phyloP scores from a whole-genome alignment of 2,797 vertebrate species.

The Manis pentadactyla region DNA sequence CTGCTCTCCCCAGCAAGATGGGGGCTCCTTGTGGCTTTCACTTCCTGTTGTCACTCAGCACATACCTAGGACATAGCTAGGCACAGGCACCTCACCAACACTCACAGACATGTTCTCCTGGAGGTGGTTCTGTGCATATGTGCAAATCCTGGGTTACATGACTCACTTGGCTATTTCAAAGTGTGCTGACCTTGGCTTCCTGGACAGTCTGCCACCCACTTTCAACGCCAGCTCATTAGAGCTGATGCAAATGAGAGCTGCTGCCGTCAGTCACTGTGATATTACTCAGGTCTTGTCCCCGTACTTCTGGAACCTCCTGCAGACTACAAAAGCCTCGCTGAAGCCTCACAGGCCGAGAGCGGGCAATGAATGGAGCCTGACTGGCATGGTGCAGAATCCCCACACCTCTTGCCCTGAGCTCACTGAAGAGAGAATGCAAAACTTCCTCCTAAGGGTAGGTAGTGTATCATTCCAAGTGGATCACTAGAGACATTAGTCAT shows the following conservation, averaged over 20 bases:
- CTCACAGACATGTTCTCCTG: fast-evolving
- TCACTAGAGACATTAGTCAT: neutral
- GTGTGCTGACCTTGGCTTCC: constrained; percentile 59
- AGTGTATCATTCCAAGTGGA: neutral
- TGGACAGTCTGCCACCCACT: constrained; percentile 60
- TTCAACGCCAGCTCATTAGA: constrained; percentile 68
- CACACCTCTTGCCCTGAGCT: neutral
- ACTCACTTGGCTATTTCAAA: constrained; percentile 44
- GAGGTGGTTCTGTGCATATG: neutral
- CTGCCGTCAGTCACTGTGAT: neutral
- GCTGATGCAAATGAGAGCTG: constrained; percentile 40
- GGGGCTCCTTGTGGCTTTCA: neutral
- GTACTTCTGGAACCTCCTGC: constrained; percentile 32
- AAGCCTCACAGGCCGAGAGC: neutral
- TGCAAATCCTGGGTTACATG: constrained; percentile 29
- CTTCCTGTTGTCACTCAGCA: neutral
- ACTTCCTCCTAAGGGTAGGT: neutral
- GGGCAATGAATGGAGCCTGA: neutral
- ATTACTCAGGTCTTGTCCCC: neutral
- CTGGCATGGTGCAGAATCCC: neutral
- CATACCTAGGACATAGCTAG: neutral
- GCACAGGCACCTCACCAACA: neutral
- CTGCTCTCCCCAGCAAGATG: neutral
- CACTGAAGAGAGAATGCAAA: neutral
- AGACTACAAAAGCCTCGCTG: neutral